phyloP scores from a whole-genome alignment of 2,888 invertebrate species.

The Acheta domesticus region DNA sequence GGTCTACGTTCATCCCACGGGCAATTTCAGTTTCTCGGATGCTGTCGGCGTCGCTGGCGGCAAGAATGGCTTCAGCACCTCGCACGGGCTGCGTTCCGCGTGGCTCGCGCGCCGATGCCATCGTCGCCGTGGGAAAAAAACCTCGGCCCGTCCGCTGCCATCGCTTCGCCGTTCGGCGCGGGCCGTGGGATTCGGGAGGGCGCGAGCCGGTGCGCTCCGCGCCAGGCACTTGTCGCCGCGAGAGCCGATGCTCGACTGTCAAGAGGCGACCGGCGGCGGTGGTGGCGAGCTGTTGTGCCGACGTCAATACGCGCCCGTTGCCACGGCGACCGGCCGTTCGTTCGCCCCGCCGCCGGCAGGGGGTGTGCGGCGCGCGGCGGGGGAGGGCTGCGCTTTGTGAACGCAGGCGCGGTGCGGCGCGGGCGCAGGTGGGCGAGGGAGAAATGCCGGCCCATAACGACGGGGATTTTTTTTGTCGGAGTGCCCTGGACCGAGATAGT shows the following conservation, averaged over 20 bases:
- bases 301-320: constrained; percentile 10
- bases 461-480: too few relatives aligned
- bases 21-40: too few relatives aligned
- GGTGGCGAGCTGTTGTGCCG: neutral
- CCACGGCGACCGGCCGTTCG: neutral
- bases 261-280: neutral
- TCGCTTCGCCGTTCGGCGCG: too few relatives aligned
- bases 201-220: neutral
- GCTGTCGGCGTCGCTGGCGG: too few relatives aligned
- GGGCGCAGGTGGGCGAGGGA: constrained; percentile 8
- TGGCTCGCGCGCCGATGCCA: too few relatives aligned
- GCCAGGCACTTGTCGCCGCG: neutral
- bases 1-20: too few relatives aligned
- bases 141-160: too few relatives aligned
- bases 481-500: too few relatives aligned
- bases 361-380: neutral
- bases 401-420: neutral
- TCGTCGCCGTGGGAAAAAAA: too few relatives aligned
- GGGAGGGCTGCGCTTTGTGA: neutral
- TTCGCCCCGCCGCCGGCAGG: neutral
- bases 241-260: neutral
- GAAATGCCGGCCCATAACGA: neutral
- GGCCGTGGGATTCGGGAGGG: too few relatives aligned
- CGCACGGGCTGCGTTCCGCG: too few relatives aligned
- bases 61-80: too few relatives aligned